Base-by-base conservation (phyloP, 2,113 vertebrate genomes). In the Paramormyrops kingsleyae region DNA sequence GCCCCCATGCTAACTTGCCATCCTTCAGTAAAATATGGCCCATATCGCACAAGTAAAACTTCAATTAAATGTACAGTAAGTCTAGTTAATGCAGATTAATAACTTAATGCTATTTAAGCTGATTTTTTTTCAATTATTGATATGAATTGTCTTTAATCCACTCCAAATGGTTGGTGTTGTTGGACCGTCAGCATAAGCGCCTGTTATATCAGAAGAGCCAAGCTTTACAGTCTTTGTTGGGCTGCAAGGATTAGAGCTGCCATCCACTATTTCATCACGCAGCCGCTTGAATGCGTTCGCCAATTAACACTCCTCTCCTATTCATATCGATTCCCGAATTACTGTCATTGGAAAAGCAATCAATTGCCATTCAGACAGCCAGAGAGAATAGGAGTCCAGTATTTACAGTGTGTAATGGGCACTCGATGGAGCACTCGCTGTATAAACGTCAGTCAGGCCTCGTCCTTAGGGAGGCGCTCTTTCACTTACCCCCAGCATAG, bases 281-380 rank as follows among this genome's bases (percentile, higher is more conserved):
- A 85, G 27, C 21, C 89, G 27, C 88, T 89, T 85, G 70, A 59
- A 17, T 46, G 88, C 50, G 17, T 52, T 89, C n/a, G 13, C 50
- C 77, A 89, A 89, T 89, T 89, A 89, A 52, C 50, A 27, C 39
- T 27, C 42, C 39, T 35, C 77, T 89, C 59, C 77, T 85, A 84
- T 89, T 89, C 89, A 84, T 89, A 89, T 89, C 24, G 89, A 89
- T 89, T 89, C 19, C 35, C 17, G 80, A 85, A 89, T 89, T 89
- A 89, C 89, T 84, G 89, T 89, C 89, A 46, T 35, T 89, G 50
- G 21, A 53, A 89, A 89, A 59, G 89, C 77, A 89, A 85, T 85
- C 80, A 19, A 62, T 89, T 59, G 80, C 46, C 46, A 89, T 44
- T 59, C 50, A 85, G 80, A 19, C 39, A 39, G 77, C 77, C 53